Conservation (phyloP, 2,113 vertebrate genomes). For the Patagioenas fasciata region DNA sequence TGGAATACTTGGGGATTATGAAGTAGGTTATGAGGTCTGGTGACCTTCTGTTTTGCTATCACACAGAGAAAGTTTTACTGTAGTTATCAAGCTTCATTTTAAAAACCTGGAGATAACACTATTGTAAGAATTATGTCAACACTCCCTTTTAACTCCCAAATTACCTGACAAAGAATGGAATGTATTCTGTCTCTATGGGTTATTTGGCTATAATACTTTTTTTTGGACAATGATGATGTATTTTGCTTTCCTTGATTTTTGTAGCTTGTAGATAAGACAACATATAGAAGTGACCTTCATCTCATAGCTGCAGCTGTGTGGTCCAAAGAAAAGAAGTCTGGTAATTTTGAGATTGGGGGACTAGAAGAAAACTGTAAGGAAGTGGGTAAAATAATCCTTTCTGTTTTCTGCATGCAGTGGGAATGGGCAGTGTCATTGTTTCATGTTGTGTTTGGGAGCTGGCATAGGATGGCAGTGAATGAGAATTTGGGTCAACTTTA, state of each 20-base stretch:
- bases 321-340: not conserved
- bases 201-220: not conserved
- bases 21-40: not conserved
- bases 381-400: not conserved
- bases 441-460: accelerated
- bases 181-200: not conserved
- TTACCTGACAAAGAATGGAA: not conserved
- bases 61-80: not conserved
- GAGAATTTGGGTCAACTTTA: not conserved
- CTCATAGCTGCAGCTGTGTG: not conserved
- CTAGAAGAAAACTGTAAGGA: not conserved
- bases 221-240: not conserved
- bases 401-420: not conserved
- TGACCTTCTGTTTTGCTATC: not conserved
- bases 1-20: not conserved
- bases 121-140: not conserved
- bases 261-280: not conserved
- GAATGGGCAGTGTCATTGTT: not conserved
- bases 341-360: not conserved
- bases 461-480: not conserved
- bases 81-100: not conserved
- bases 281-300: not conserved
- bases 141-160: not conserved
- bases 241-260: not conserved
- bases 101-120: not conserved